phyloP scores from a whole-genome alignment of 2,888 invertebrate species.

The Metallyticus violacea region DNA sequence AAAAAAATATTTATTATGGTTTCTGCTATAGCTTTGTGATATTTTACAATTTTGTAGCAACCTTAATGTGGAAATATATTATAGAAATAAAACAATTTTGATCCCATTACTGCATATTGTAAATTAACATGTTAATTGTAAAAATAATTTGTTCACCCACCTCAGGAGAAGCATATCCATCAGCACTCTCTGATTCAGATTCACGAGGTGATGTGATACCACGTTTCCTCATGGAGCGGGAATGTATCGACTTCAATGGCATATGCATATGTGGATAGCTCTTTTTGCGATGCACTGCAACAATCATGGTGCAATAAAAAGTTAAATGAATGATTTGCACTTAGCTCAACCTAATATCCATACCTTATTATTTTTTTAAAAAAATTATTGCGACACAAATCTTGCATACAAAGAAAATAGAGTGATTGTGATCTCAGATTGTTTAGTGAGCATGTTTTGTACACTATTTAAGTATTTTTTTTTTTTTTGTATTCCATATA shows the following conservation, averaged over 20 bases:
- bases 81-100: no score
- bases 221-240: constrained; percentile 52
- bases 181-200: constrained; percentile 27
- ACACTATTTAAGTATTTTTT: no score
- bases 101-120: no score
- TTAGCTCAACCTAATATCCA: background rate
- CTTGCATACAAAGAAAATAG: background rate
- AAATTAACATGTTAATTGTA: no score
- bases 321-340: no score
- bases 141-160: background rate
- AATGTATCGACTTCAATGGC: constrained; percentile 57
- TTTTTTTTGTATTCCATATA: no score
- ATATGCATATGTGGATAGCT: constrained; percentile 62
- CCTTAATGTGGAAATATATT: no score
- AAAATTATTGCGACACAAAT: background rate
- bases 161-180: constrained; percentile 22
- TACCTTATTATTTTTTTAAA: background rate
- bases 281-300: constrained; percentile 60
- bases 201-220: constrained; percentile 22
- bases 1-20: no score
- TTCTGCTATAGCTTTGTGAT: no score
- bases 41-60: no score
- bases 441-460: no score
- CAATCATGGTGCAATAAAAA: no score
- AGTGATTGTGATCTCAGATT: background rate